Percentiles rank a stretch among this genome's conserved stretches.
Conservation (phyloP, 1,140 invertebrate species). For the Camponotus floridanus region DNA sequence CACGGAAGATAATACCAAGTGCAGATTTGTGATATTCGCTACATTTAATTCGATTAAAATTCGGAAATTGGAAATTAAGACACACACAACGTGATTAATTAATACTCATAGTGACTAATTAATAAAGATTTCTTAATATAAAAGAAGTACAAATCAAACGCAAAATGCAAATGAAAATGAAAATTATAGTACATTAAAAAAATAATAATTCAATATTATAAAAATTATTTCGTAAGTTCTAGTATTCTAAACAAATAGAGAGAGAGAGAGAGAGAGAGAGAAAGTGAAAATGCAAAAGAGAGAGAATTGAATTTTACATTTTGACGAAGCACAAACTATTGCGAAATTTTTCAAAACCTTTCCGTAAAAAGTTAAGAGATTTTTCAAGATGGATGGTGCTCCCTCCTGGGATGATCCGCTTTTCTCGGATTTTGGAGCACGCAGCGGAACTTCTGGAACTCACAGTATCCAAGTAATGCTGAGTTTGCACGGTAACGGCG, state of each 20-base stretch:
- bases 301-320: background rate
- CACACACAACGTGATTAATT: too few relatives aligned
- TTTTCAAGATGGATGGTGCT: slow-evolving; percentile 89
- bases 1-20: slow-evolving; percentile 29
- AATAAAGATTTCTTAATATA: background rate
- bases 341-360: background rate
- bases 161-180: background rate
- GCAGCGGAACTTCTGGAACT: slow-evolving; percentile 86
- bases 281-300: background rate
- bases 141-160: background rate
- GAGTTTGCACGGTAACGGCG: slow-evolving; percentile 87
- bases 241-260: background rate
- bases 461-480: slow-evolving; percentile 92
- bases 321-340: background rate
- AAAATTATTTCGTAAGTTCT: background rate
- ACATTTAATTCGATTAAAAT: background rate
- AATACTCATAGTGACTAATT: too few relatives aligned
- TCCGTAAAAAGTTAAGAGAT: background rate
- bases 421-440: slow-evolving; percentile 90
- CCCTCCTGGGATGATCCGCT: slow-evolving; percentile 91
- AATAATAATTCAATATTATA: background rate
- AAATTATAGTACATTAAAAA: background rate
- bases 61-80: background rate
- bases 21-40: background rate
- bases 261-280: background rate